Base-by-base conservation (phyloP, 1,140 invertebrate species). In the Branchinecta lynchi region DNA sequence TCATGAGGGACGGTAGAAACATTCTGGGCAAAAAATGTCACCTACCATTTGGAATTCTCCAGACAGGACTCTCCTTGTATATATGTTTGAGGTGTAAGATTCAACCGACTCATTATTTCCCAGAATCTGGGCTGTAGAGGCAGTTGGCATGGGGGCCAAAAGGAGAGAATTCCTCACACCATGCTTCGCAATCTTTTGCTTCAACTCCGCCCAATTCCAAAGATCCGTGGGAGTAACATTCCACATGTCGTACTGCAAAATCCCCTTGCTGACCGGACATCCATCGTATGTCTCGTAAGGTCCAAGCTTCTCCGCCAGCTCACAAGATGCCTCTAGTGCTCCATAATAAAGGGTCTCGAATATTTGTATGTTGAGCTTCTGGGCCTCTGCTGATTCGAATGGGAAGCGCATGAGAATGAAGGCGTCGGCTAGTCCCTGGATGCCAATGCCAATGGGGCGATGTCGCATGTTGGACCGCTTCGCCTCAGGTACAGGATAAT, bases 191-290 rank as follows among this genome's bases (percentile, higher is more conserved):
- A 99, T 98, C 75, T 91, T 89, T 72, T 81, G 82, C 78, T 94
- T 94, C 44, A 99, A 80, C 12, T 75, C 79, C 17, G 77, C 75
- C 96, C 97, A 99, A 77, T 99, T 85, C 88, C 93, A 96, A 8
- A 95, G 80, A 75, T 87, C 80, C 51, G 91, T 87, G 12, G 93
- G 93, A n/a, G 82, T 89, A 6, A 91, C 88, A 76, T 87, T 81
- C 96, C 96, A 99, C 96, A 99, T 97, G 74, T 99, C 96, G 78
- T 93, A 95, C 78, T 99, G 97, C 15, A 99, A 81, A 74, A 97
- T 85, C 69, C 96, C 96, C 83, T 96, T 88, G 77, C 93, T 97
- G 10, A 91, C 89, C 20, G 96, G 96, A 73, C 84, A 87, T 9
- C 96, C 95, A 76, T 85, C 77, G 77, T 97, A 98, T 0, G 92